Percentiles rank a stretch among this genome's conserved stretches.
Conservation (phyloP, 1,140 invertebrate genomes). For the Bradynema listronoti region DNA sequence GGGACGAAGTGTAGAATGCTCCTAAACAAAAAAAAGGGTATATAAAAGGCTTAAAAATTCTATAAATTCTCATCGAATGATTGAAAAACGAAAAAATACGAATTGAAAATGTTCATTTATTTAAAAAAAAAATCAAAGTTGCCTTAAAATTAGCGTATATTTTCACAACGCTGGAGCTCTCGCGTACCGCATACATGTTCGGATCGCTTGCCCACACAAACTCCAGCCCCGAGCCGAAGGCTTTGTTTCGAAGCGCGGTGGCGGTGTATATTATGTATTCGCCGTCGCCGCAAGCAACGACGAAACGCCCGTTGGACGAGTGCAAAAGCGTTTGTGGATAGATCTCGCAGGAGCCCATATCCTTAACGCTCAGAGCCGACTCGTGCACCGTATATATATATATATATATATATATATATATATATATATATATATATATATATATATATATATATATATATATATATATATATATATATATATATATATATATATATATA, state of each 20-base stretch:
- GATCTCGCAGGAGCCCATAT: constrained; percentile 98
- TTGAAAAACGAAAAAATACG: constrained; percentile 32
- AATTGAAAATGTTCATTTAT: constrained; percentile 12
- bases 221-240: constrained; percentile 92
- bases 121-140: neutral
- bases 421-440: too few species aligned
- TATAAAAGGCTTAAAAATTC: too few species aligned
- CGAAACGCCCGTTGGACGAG: constrained; percentile 89
- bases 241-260: constrained; percentile 95
- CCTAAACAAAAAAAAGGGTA: constrained; percentile 21
- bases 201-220: constrained; percentile 98
- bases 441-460: too few species aligned
- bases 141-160: constrained; percentile 50
- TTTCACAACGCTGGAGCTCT: constrained; percentile 76
- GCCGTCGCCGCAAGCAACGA: constrained; percentile 97
- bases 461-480: too few species aligned
- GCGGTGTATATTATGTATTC: constrained; percentile 99
- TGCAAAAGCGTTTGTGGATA: constrained; percentile 97
- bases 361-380: constrained; percentile 86
- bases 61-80: neutral
- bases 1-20: constrained; percentile 40
- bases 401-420: too few species aligned
- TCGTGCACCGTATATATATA: constrained; percentile 72
- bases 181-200: constrained; percentile 82
- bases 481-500: too few species aligned